Conservation (phyloP, 2,888 invertebrate genomes). For the Deilephila porcellus region DNA sequence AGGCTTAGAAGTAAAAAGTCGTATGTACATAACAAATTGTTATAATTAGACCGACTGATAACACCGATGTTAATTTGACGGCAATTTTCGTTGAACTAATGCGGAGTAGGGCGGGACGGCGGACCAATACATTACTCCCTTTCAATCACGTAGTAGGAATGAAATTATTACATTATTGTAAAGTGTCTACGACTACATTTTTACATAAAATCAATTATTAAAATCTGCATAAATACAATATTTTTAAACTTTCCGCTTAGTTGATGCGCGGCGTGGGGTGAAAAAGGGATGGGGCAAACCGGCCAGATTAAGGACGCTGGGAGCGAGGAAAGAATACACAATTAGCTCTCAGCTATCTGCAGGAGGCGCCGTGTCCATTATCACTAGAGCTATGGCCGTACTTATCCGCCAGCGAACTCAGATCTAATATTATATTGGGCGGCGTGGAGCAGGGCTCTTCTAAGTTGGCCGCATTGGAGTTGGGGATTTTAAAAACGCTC, state of each 20-base stretch:
- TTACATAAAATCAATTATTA: slow-evolving; percentile 60
- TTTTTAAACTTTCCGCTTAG: slow-evolving; percentile 82
- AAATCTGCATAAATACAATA: slow-evolving; percentile 71
- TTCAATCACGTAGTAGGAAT: neutral
- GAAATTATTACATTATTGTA: too few relatives aligned
- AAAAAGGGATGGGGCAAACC: slow-evolving; percentile 62
- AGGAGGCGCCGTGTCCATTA: slow-evolving; percentile 76
- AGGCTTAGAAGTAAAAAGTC: slow-evolving; percentile 27
- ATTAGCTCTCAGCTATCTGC: slow-evolving; percentile 83
- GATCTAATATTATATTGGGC: slow-evolving; percentile 48
- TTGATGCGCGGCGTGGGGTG: slow-evolving; percentile 66
- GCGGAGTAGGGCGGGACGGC: too few relatives aligned
- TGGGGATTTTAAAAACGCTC: slow-evolving; percentile 78
- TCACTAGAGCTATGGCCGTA: slow-evolving; percentile 57
- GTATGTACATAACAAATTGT: slow-evolving; percentile 4
- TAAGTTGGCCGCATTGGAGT: slow-evolving; percentile 68
- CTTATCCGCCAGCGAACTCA: slow-evolving; percentile 44
- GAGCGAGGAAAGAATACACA: slow-evolving; percentile 85
- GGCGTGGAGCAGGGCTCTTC: slow-evolving; percentile 52
- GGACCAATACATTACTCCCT: neutral
- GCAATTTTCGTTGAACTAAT: too few relatives aligned
- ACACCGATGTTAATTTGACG: neutral
- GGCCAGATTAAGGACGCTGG: slow-evolving; percentile 81
- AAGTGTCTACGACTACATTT: too few relatives aligned
- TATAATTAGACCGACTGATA: neutral